Evolutionary conservation across 2,888 invertebrate species (phyloP).

Genomic region (Achlya flavicornis): DNA sequence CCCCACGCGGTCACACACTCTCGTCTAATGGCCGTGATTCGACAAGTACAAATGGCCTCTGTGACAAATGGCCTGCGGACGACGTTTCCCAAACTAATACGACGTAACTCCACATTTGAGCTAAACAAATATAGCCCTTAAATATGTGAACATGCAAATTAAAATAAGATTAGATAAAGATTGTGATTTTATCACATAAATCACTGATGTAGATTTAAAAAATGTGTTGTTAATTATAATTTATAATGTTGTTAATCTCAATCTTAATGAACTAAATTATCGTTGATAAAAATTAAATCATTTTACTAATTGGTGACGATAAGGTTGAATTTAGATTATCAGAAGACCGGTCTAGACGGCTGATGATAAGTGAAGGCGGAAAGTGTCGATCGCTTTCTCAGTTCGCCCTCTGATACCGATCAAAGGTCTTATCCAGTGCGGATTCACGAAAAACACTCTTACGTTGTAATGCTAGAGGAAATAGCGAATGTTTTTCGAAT

Average conservation of each 20-base stretch:
- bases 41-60: slow-evolving; percentile 84
- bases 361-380: slow-evolving; percentile 66
- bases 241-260: slow-evolving; percentile 25
- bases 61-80: slow-evolving; percentile 83
- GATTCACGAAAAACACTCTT: slow-evolving; percentile 61
- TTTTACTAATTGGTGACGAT: slow-evolving; percentile 26
- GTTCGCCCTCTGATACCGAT: slow-evolving; percentile 70
- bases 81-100: slow-evolving; percentile 68
- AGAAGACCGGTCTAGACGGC: slow-evolving; percentile 35
- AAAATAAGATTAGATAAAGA: background rate
- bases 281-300: slow-evolving; percentile 11
- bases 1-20: slow-evolving; percentile 82
- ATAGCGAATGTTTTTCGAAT: slow-evolving; percentile 61
- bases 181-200: slow-evolving; percentile 5
- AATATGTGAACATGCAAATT: slow-evolving; percentile 9
- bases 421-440: slow-evolving; percentile 62
- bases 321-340: slow-evolving; percentile 53
- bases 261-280: slow-evolving; percentile 12
- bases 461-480: slow-evolving; percentile 50
- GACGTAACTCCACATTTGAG: slow-evolving; percentile 70
- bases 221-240: slow-evolving; percentile 42
- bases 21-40: slow-evolving; percentile 84
- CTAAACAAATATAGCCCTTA: slow-evolving; percentile 70
- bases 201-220: slow-evolving; percentile 32
- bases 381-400: slow-evolving; percentile 72